A percentile compares a stretch with the other conserved stretches of the same genome.
These are phyloP conservation scores for Strix uralensis DNA, from an alignment of 2,113 vertebrate genomes.

Conservation along the genomic window DNA sequence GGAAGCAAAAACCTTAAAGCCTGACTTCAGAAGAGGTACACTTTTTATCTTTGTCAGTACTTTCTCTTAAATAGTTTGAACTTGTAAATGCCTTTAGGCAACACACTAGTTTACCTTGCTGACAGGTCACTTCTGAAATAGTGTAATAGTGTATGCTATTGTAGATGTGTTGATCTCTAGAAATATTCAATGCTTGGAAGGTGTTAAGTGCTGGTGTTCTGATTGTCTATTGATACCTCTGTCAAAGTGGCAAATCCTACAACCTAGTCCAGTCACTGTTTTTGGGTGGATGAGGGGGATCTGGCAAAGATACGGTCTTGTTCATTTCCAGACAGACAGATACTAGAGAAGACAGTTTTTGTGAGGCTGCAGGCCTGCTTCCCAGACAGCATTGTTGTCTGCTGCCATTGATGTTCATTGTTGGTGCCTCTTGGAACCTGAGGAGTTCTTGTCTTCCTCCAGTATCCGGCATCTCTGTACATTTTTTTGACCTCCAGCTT, in stretches of 20 bases:
- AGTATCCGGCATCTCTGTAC: not conserved
- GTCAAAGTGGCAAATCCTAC: not conserved
- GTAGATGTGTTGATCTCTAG: not conserved
- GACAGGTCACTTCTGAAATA: not conserved
- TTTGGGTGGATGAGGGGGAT: not conserved
- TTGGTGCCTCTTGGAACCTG: not conserved
- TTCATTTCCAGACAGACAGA: not conserved
- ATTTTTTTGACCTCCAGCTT: not conserved
- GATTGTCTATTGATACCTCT: not conserved
- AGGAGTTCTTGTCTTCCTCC: not conserved
- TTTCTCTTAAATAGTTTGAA: not conserved
- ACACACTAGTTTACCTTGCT: not conserved
- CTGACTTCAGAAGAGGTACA: not conserved
- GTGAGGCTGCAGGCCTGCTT: not conserved
- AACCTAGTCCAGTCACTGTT: not conserved
- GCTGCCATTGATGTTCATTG: not conserved
- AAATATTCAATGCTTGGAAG: not conserved
- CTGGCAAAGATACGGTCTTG: not conserved
- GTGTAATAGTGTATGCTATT: not conserved
- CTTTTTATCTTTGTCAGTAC: not conserved
- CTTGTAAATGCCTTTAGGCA: not conserved
- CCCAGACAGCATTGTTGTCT: not conserved
- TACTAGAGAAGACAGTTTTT: not conserved
- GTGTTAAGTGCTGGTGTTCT: not conserved
- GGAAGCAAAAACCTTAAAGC: not conserved